These are phyloP conservation scores for Bovichtus diacanthus DNA, from an alignment of 2,797 vertebrate species.

Conservation along the genomic window DNA sequence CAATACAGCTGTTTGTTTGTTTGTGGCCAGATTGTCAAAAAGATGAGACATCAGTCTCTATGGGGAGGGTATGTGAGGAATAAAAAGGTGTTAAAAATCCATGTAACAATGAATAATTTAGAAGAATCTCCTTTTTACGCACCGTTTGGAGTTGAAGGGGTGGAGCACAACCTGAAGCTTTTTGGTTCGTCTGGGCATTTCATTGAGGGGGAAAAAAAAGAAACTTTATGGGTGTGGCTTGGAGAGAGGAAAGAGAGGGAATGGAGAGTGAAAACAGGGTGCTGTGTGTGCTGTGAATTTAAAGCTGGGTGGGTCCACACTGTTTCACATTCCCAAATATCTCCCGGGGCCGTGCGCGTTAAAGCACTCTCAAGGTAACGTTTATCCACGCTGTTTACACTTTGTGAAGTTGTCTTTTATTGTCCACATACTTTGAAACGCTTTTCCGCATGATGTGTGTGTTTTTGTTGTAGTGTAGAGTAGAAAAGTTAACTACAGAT, in stretches of 20 bases:
- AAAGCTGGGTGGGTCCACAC: conserved; percentile 80
- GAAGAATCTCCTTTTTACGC: conserved; percentile 29
- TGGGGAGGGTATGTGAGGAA: neutral
- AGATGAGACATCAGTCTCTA: conserved; percentile 1
- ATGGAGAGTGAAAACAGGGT: conserved; percentile 72
- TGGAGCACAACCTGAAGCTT: conserved; percentile 26
- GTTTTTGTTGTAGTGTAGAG: neutral
- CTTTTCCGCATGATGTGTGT: neutral
- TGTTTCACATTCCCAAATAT: conserved; percentile 75
- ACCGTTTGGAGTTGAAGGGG: conserved; percentile 1
- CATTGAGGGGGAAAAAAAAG: conserved; percentile 44
- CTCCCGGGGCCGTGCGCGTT: conserved; percentile 70
- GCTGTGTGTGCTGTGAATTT: conserved; percentile 73
- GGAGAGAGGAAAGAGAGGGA: conserved; percentile 74
- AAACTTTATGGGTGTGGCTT: conserved; percentile 83
- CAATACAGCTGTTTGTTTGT: too few species aligned
- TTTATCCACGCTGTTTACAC: conserved; percentile 39
- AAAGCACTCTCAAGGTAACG: conserved; percentile 77
- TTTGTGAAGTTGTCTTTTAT: neutral
- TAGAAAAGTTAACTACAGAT: neutral
- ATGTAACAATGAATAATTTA: neutral
- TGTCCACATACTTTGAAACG: fast-evolving
- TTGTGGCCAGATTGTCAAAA: neutral
- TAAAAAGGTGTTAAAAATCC: neutral
- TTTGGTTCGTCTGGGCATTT: conserved; percentile 62